phyloP scores from a whole-genome alignment of 2,888 invertebrate genomes.

The Cheilosia vernalis region DNA sequence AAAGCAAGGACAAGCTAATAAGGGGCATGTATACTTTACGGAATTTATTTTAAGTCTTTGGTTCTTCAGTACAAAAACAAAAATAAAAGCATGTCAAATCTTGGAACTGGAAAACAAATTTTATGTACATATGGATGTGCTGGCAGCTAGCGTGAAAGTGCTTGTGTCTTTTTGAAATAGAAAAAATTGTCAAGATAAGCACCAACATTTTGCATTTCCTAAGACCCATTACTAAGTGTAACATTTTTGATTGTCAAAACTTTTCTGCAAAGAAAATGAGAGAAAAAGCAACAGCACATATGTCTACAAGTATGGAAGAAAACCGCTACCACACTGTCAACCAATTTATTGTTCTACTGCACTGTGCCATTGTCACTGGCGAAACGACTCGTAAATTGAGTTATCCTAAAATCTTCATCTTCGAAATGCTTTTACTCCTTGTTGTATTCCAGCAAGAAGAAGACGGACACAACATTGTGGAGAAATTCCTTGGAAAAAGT shows the following conservation, averaged over 20 bases:
- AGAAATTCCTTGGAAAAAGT: constrained; percentile 42
- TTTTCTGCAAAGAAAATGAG: not conserved
- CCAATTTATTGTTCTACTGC: constrained; percentile 39
- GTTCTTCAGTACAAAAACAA: too few species aligned
- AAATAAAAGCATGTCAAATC: too few species aligned
- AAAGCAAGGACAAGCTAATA: not conserved
- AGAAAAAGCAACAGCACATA: not conserved
- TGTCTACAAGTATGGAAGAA: not conserved
- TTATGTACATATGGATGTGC: too few species aligned
- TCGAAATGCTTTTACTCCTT: constrained; percentile 18
- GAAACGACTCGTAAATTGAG: constrained; percentile 39
- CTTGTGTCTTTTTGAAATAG: too few species aligned
- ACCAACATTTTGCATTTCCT: not conserved
- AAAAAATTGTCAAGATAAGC: too few species aligned
- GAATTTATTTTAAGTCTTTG: not conserved
- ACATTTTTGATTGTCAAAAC: constrained; percentile 50
- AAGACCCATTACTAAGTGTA: not conserved
- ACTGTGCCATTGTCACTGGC: constrained; percentile 40
- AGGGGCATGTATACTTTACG: not conserved
- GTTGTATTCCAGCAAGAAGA: not conserved
- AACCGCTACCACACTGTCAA: constrained; percentile 26
- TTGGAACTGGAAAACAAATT: too few species aligned
- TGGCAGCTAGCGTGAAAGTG: too few species aligned
- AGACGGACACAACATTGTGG: constrained; percentile 8
- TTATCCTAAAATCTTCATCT: constrained; percentile 51